phyloP scores from a whole-genome alignment of 2,797 vertebrate genomes.

The Galago senegalensis region DNA sequence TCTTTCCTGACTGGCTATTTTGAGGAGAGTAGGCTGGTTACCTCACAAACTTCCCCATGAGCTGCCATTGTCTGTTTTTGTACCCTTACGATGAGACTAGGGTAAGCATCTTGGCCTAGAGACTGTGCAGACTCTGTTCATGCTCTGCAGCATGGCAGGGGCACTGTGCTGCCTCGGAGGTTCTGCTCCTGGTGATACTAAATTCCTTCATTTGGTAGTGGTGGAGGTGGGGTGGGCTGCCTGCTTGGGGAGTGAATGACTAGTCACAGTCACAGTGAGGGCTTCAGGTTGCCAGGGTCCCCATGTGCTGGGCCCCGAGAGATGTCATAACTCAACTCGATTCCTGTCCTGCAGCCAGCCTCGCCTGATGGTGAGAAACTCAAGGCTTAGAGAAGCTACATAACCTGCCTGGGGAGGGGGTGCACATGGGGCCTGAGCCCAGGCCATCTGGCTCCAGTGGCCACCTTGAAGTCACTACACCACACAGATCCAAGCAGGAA shows the following conservation, averaged over 20 bases:
- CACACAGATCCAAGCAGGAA: not conserved
- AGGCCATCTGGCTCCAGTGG: fast-evolving
- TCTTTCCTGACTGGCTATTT: not conserved
- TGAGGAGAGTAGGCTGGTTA: not conserved
- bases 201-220: not conserved
- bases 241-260: not conserved
- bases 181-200: not conserved
- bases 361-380: not conserved
- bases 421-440: not conserved
- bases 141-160: not conserved
- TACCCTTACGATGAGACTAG: not conserved
- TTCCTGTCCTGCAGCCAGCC: not conserved
- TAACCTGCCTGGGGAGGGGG: not conserved
- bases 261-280: not conserved
- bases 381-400: not conserved
- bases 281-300: not conserved
- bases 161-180: fast-evolving
- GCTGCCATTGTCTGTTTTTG: not conserved
- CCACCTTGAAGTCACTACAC: fast-evolving
- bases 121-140: not conserved
- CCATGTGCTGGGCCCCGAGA: no score
- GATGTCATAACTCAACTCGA: no score
- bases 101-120: not conserved
- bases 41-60: not conserved
- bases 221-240: fast-evolving